Base-by-base conservation (phyloP, 1,140 invertebrate species). In the Tachypleus tridentatus region DNA sequence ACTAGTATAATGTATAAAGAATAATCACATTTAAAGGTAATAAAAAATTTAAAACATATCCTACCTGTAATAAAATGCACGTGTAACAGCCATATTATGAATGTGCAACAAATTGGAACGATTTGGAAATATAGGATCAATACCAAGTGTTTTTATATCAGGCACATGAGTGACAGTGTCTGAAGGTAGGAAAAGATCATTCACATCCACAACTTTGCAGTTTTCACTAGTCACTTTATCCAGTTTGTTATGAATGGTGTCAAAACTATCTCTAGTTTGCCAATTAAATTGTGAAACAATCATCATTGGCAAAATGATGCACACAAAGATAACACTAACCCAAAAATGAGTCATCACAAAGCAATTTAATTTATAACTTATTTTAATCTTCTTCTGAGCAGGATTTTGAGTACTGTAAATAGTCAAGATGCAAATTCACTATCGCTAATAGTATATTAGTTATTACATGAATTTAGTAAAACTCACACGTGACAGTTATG, bases 101-200 rank as follows among this genome's bases (percentile, higher is more conserved):
- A 97, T 79, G 80, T 97, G 93, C 10, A 97, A 77, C 64, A 98
- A 76, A 9, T 88, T 88, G 0, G 94, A 97, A 69, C 96, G 83
- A 77, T 98, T 98, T 0, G 93, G 90, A 73, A 95, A 96, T 5
- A 97, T 85, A 3, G 93, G 93, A 78, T 96, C 94, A 47, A 95
- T 90, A 72, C 95, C 92, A 58, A 98, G 84, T 73, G 93, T 90
- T 76, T 97, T 96, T 66, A 97, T 92, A 72, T 94, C 90, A 0
- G 95, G 95, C 59, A 91, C 79, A 75, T 97, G 93, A 0, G 93
- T 92, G 0, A 98, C 86, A 0, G 87, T 80, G 69, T 92, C 87
- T 57, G 83, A 79, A 0, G 90, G 87, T 65, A 98, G 77, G 74
- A 87, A 91, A 1, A 98, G 77, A 70, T 95, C 88, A 48, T 83